Evolutionary conservation across 2,113 vertebrate species (phyloP), one percentile per base, ranked within the genome.

Genomic region (Leptocoma aspasia): DNA sequence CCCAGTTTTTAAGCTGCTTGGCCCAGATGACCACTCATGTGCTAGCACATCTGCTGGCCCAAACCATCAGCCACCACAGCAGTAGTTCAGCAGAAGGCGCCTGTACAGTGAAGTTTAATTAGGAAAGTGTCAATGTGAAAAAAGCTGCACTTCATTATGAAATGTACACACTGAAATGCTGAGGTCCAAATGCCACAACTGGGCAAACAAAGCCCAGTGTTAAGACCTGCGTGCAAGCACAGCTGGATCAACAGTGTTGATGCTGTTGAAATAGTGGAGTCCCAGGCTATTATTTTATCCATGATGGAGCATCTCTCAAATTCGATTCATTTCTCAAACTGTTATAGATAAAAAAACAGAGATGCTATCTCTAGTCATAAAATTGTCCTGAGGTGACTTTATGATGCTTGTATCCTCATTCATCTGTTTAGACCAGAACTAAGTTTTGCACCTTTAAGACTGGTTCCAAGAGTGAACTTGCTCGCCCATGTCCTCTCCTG

Each of bases 281-380:
- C 23, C 13, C 31, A 39, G 21, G 44, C 30, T 76, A 50, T 37
- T 39, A 44, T n/a, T 65, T 69, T 35, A 77, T 16, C 8, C 5
- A 11, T 5, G 22, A 76, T 16, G 7, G 5, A 41, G 3, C 9
- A 53, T 14, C 8, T 64, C 31, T 77, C 12, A 59, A 60, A 22
- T 10, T 27, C 3, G 15, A 11, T 22, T 57, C 0, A 30, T 45
- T 89, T 73, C 56, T 86, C n/a, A 61, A 86, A 54, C 18, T 26
- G 3, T 20, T 56, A 6, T 0, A 47, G 10, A 24, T 45, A 41
- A 45, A 60, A 69, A 50, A 2, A 0, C 9, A 7, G 4, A 52
- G 4, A 42, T 54, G 28, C 11, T 72, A 42, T 35, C n/a, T 35
- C 20, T 47, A 33, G 35, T 31, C 20, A 66, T 21, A 56, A 65